Conservation (phyloP, 2,888 invertebrate genomes). For the Aleiodes testaceus region DNA sequence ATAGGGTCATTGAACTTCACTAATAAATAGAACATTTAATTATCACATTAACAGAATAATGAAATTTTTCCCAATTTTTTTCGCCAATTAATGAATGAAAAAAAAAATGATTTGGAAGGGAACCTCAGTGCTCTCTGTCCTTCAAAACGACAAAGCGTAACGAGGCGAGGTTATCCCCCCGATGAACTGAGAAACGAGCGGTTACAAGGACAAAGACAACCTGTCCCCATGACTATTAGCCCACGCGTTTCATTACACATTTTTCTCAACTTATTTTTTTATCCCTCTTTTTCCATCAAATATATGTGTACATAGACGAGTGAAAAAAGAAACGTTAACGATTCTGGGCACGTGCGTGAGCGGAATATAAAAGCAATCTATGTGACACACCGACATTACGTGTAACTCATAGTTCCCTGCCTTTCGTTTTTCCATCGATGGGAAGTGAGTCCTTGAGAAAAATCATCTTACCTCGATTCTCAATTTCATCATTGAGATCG, state of each 20-base stretch:
- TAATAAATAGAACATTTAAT: too few species aligned
- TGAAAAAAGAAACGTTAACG: constrained; percentile 16
- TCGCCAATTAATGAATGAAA: background rate
- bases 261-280: background rate
- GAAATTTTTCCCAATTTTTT: too few species aligned
- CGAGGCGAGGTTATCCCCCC: constrained; percentile 33
- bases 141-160: constrained; percentile 38
- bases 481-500: constrained; percentile 68
- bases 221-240: constrained; percentile 44
- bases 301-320: constrained; percentile 10
- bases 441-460: constrained; percentile 66
- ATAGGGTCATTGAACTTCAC: too few species aligned
- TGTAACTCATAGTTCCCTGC: constrained; percentile 48
- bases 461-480: constrained; percentile 68
- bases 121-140: constrained; percentile 12
- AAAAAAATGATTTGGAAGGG: constrained; percentile 12
- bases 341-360: constrained; percentile 50
- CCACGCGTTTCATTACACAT: constrained; percentile 23
- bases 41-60: too few species aligned
- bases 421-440: constrained; percentile 71
- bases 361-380: constrained; percentile 39
- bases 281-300: background rate
- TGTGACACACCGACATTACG: constrained; percentile 36
- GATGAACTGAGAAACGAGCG: constrained; percentile 23
- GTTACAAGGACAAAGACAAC: constrained; percentile 48